Base-by-base conservation (phyloP, 2,888 invertebrate species). In the Ichneumon xanthorius region DNA sequence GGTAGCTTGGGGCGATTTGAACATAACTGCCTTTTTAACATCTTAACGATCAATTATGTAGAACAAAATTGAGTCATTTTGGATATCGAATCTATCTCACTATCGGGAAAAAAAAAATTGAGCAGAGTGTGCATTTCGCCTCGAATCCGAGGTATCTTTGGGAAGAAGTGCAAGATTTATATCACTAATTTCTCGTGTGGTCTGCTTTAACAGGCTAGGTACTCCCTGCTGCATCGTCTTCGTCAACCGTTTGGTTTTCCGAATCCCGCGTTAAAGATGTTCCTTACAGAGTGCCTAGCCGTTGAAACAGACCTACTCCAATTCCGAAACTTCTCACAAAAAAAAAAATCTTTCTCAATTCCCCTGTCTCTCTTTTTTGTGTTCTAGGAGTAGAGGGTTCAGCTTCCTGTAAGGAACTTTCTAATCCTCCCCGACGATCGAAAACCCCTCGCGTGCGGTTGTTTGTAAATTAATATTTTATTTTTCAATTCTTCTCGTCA, bases 321-420 rank as follows among this genome's bases (percentile, higher is more conserved):
- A 67, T 81, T 79, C 55, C n/a, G 45, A 48, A 77, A 33, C 19
- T 68, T 68, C 26, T 7, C 19, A 50, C 26, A 53, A 16, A 33
- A 30, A 22, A 22, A 30, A 30, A 19, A 11, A 37, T 37, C 58
- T 61, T 68, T 77, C 85, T 73, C 72, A 85, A 82, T 81, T 77
- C 82, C 87, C 76, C 78, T 87, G 75, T 87, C 87, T 87, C 88
- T 77, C 75, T 89, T 91, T 91, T 92, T 82, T 91, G 90, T 93
- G 90, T 93, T 93, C 87, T 92, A 93, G 93, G 92, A 91, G 89
- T 89, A 93, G 89, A 89, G 88, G 92, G 80, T 93, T 93, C 90
- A 90, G 91, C 91, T 91, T 92, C 92, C 89, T 92, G 91, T 93
- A 93, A 93, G 91, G 91, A 90, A 92, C 89, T 92, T 91, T 91